Percentiles rank a stretch among this genome's conserved stretches.
Conservation (phyloP, 2,113 vertebrate species). For the Tetrao urogallus region DNA sequence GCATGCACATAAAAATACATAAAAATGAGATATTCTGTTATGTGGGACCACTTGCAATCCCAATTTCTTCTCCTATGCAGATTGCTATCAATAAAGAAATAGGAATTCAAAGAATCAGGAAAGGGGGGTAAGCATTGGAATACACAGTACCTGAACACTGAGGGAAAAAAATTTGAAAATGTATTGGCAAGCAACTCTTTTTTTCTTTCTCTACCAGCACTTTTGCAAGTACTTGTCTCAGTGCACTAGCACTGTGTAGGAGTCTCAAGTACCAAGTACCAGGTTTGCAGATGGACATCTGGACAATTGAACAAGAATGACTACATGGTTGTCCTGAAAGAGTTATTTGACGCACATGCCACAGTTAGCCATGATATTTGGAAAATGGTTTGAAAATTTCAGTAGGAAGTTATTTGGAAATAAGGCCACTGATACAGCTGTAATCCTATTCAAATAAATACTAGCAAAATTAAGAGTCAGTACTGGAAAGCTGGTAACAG, state of each 20-base stretch:
- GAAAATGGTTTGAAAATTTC: background rate
- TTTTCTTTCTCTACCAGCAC: background rate
- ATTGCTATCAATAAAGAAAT: background rate
- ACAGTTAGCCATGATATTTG: background rate
- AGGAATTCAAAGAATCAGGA: background rate
- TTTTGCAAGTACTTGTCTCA: background rate
- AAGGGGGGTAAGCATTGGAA: background rate
- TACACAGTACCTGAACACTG: background rate
- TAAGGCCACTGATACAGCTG: background rate
- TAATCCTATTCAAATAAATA: background rate
- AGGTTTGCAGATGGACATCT: background rate
- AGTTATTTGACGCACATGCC: background rate
- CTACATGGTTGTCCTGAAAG: accelerated
- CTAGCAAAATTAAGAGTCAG: background rate
- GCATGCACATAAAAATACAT: background rate
- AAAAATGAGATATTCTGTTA: accelerated
- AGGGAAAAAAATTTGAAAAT: background rate
- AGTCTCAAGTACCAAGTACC: background rate
- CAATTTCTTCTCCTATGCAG: background rate
- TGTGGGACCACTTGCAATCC: background rate
- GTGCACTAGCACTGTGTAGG: accelerated
- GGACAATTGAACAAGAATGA: background rate
- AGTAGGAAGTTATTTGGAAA: background rate
- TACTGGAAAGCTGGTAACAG: background rate
- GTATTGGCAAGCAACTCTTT: background rate